phyloP scores from a whole-genome alignment of 2,797 vertebrate genomes.

The Lophotriccus pileatus region DNA sequence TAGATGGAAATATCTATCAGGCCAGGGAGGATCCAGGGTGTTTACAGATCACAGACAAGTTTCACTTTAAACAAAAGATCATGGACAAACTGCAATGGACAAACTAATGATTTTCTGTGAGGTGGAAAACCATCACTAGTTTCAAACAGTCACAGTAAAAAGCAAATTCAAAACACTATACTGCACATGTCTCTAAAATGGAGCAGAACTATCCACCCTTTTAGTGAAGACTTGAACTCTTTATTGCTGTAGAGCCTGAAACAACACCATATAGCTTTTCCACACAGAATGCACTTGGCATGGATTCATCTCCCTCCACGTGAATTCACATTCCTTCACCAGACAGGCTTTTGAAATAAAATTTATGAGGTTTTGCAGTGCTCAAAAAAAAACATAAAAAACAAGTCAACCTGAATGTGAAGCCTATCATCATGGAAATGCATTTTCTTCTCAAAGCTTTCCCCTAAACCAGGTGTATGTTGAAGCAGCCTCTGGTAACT shows the following conservation, averaged over 20 bases:
- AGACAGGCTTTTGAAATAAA: neutral
- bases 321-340: neutral
- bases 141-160: neutral
- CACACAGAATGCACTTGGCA: neutral
- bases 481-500: neutral
- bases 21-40: neutral
- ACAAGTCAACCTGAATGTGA: neutral
- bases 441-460: neutral
- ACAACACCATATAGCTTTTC: neutral
- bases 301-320: neutral
- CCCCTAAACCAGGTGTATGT: neutral
- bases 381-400: neutral
- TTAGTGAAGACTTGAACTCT: neutral
- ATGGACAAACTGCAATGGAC: neutral
- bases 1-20: neutral
- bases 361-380: neutral
- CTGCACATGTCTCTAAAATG: neutral
- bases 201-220: neutral
- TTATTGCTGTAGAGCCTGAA: constrained; percentile 21
- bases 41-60: neutral
- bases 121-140: neutral
- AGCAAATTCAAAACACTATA: neutral
- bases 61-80: neutral
- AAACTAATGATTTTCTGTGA: neutral
- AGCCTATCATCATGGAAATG: neutral